Evolutionary conservation across 2,888 invertebrate genomes (phyloP).

Genomic region (Lasioglossum pauxillum): DNA sequence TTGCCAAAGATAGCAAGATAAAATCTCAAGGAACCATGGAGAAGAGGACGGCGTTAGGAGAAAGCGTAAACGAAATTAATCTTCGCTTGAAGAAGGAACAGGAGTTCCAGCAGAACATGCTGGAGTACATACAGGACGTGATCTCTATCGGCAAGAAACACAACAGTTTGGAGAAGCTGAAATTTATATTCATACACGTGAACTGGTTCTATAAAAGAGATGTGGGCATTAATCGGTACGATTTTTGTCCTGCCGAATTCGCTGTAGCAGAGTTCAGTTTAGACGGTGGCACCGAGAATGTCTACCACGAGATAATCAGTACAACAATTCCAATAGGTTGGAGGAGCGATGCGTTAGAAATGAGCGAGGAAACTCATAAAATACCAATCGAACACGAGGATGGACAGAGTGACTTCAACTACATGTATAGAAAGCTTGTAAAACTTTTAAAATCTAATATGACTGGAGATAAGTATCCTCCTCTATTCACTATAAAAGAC

Average conservation of each 20-base stretch:
- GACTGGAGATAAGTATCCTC: slow-evolving; percentile 75
- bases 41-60: slow-evolving; percentile 20
- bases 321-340: slow-evolving; percentile 84
- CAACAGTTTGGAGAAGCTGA: slow-evolving; percentile 57
- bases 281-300: slow-evolving; percentile 81
- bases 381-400: slow-evolving; percentile 82
- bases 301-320: slow-evolving; percentile 83
- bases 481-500: slow-evolving; percentile 83
- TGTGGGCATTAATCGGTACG: slow-evolving; percentile 48
- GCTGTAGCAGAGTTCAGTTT: slow-evolving; percentile 85
- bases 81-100: neutral
- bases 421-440: slow-evolving; percentile 83
- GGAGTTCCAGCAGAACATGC: slow-evolving; percentile 33
- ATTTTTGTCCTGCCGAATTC: slow-evolving; percentile 86
- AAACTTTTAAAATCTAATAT: slow-evolving; percentile 80
- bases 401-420: slow-evolving; percentile 77
- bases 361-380: slow-evolving; percentile 84
- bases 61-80: neutral
- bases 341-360: slow-evolving; percentile 83
- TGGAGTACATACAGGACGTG: slow-evolving; percentile 25
- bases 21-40: neutral
- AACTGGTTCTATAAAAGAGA: slow-evolving; percentile 80
- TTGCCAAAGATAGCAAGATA: slow-evolving; percentile 25
- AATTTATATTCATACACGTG: slow-evolving; percentile 81
- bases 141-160: slow-evolving; percentile 16